Base-by-base conservation (phyloP, 2,888 invertebrate genomes). In the Oxycera nigricornis region DNA sequence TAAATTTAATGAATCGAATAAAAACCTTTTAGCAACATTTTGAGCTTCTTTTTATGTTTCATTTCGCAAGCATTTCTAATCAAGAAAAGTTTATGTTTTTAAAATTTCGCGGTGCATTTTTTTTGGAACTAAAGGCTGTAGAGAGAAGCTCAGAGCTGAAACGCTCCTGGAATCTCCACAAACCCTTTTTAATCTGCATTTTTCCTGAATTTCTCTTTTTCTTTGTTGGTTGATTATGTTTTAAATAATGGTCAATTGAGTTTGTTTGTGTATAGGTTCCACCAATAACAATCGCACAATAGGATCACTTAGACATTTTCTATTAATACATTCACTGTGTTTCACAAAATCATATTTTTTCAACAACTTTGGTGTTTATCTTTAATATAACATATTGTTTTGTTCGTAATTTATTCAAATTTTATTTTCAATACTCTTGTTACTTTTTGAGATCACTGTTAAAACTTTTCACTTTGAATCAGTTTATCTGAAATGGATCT, bases 231-330 rank as follows among this genome's bases (percentile, higher is more conserved):
- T 39, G 46, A 11, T 67, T 57, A 39, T 30, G 41, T 55, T 68
- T 55, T 57, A 46, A 20, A 39, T n/a, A 68, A 55, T 74, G 57
- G n/a, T 59, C 50, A 74, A 68, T 57, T 20, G 57, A 68, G 28
- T 74, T 22, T 59, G 22, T 72, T 74, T 59, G 65, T 35, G 30
- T 55, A 74, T 59, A 41, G 50, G 68, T 17, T 57, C 68, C 68
- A 74, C 74, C 30, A 26, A 26, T 22, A 55, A 46, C 55, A 2
- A 55, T 24, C 26, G 59, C 59, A 59, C 59, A 28, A 28, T 59
- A 59, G 26, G 26, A 50, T 55, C 41, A 55, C 67, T 41, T 57
- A 57, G 61, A 41, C 20, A 68, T 57, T 68, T 68, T 61, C 59
- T 59, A 74, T 41, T 24, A 52, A 67, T 17, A 1, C 35, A 55